Base-by-base conservation (phyloP, 2,888 invertebrate species). In the Parochlus steinenii region DNA sequence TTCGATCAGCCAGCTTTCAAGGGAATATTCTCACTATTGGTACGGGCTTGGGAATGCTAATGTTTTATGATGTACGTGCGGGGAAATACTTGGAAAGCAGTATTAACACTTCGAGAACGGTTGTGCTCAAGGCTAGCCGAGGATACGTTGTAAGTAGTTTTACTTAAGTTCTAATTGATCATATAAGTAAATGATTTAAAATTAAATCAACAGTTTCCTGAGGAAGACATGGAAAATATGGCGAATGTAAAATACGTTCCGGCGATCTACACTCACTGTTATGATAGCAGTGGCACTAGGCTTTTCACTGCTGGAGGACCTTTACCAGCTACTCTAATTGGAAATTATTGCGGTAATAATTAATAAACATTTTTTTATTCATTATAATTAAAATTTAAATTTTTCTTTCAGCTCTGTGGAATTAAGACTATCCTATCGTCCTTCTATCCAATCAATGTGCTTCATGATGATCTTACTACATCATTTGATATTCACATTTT, bases 291-390 rank as follows among this genome's bases (percentile, higher is more conserved):
- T 43, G 89, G 92, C 10, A 90, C 89, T 10, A 63, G 89, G 38
- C 66, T 95, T 24, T 95, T 95, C 64, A 80, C 90, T 0, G 93
- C 92, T 7, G 95, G 95, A 6, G 93, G 93, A 0, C 95, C 95
- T 2, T 65, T 95, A 36, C 87, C 90, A 17, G 85, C 87, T 3
- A 83, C 82, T 35, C 65, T 90, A 22, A 79, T 82, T 42, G 95
- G 95, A 37, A 92, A 90, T 64, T 93, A 93, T 59, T 90, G 90
- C 18, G 90, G 86, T 22, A 64, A 93, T 41, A 93, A 90, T 90
- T 86, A 86, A 65, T 90, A 64, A 63, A 31, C n/a, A 28, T 24
- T 16, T 3, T 18, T 11, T 12, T 10, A 20, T 26, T 37, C 6
- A 35, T n/a, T n/a, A n/a, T n/a, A n/a, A n/a, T n/a, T n/a, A n/a